Percentiles rank a stretch among this genome's conserved stretches.
These are phyloP conservation scores for Caenorhabditis becei DNA, from an alignment of 2,888 invertebrate genomes.

Conservation along the genomic window DNA sequence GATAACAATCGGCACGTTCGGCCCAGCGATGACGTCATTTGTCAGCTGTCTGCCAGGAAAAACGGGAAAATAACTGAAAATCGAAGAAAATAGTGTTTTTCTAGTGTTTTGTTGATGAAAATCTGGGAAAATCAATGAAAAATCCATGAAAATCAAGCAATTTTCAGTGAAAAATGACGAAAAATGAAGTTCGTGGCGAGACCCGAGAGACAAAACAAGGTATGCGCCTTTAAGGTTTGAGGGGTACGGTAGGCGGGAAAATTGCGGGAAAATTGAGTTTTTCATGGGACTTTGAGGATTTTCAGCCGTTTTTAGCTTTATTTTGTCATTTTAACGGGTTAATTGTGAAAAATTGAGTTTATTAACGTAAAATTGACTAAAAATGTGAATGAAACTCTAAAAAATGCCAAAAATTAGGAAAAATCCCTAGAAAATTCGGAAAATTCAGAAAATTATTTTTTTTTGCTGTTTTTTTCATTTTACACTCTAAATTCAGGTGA, in stretches of 20 bases:
- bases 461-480: no score
- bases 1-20: conserved; percentile 11
- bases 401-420: no score
- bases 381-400: no score
- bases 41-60: not conserved
- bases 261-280: not conserved
- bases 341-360: not conserved
- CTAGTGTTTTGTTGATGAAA: not conserved
- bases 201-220: not conserved
- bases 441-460: no score
- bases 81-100: not conserved
- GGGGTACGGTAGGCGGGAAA: no score
- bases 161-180: not conserved
- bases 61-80: not conserved
- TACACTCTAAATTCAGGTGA: no score
- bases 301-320: not conserved
- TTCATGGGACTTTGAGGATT: not conserved
- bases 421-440: no score
- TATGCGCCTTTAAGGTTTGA: conserved; percentile 3
- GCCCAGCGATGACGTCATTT: not conserved
- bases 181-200: not conserved
- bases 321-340: not conserved
- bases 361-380: not conserved
- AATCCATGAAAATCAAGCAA: no score
- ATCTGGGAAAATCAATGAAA: not conserved